phyloP scores from a whole-genome alignment of 2,888 invertebrate genomes.

The Azorinus chamasolen region DNA sequence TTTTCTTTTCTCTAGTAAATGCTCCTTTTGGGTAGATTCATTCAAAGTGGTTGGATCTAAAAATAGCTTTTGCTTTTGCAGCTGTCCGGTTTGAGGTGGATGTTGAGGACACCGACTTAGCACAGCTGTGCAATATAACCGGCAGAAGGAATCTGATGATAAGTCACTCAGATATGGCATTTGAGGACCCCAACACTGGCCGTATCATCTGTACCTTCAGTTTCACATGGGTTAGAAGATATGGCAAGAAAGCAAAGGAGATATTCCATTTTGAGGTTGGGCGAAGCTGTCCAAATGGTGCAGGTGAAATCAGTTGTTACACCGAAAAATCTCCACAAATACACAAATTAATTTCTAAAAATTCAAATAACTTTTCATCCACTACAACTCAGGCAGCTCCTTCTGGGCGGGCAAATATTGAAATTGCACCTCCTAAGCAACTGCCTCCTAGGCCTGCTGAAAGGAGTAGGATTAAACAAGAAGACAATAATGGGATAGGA shows the following conservation, averaged over 20 bases:
- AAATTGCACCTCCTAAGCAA: background rate
- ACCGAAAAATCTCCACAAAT: constrained; percentile 54
- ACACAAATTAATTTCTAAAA: constrained; percentile 38
- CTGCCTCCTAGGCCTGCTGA: background rate
- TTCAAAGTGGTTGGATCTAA: too few relatives aligned
- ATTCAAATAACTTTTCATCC: constrained; percentile 32
- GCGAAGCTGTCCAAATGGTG: constrained; percentile 81
- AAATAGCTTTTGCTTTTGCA: too few relatives aligned
- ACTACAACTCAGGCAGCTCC: constrained; percentile 14
- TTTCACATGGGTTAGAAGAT: constrained; percentile 46
- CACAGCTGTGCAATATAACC: constrained; percentile 43
- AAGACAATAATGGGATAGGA: constrained; percentile 9
- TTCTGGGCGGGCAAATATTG: background rate
- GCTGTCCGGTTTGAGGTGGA: constrained; percentile 46
- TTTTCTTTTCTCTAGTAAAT: too few relatives aligned
- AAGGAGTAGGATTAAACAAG: background rate
- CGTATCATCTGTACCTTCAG: constrained; percentile 38
- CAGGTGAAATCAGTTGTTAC: constrained; percentile 62
- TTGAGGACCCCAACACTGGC: constrained; percentile 41
- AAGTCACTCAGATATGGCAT: constrained; percentile 29
- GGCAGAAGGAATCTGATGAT: constrained; percentile 38
- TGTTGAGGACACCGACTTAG: constrained; percentile 26
- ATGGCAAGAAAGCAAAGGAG: constrained; percentile 39
- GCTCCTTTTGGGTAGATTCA: too few relatives aligned
- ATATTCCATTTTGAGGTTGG: constrained; percentile 80